Evolutionary conservation across 2,113 vertebrate genomes (phyloP), one percentile per base, ranked within the genome.

Genomic region (Prunella himalayana): DNA sequence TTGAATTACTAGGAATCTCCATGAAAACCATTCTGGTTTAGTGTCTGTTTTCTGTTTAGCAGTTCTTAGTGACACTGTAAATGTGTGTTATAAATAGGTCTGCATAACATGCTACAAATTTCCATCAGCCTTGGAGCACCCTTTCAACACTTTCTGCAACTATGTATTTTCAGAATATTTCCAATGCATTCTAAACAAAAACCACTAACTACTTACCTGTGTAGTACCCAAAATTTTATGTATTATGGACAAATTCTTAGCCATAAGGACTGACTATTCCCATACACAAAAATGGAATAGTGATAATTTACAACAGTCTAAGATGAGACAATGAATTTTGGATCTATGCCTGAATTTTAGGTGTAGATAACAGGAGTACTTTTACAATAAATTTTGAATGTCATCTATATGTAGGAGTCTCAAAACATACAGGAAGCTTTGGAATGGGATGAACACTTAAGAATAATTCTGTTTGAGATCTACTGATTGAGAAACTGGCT

Each of bases 401-500:
- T 10, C 41, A 30, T 76, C 31, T 69, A 7, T 41, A 57, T 53
- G 41, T 28, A 41, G 63, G 41, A 51, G 7, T 83, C 37, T 72
- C 37, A 88, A 88, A 88, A 76, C 60, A 76, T 44, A 41, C 25
- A 25, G n/a, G 27, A 88, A 86, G 30, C 2, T 86, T 72, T 77
- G 54, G n/a, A 90, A 69, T 49, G 9, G 42, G 54, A 49, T 70
- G 69, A 54, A 59, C 39, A 70, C 15, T 81, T 84, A 49, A 60
- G 84, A 81, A 73, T 47, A 73, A 73, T 71, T 96, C 78, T 65
- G 65, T 83, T 84, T 93, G 88, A 87, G 56, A 86, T 78, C 59
- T 65, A 91, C 77, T 93, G 64, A 81, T 84, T 78, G 85, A 93
- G 73, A 94, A 93, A 91, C 45, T 89, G 45, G 28, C 69, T 81